These are phyloP conservation scores for Hippopotamus amphibius DNA, from an alignment of 2,113 vertebrate species.

Conservation along the genomic window DNA sequence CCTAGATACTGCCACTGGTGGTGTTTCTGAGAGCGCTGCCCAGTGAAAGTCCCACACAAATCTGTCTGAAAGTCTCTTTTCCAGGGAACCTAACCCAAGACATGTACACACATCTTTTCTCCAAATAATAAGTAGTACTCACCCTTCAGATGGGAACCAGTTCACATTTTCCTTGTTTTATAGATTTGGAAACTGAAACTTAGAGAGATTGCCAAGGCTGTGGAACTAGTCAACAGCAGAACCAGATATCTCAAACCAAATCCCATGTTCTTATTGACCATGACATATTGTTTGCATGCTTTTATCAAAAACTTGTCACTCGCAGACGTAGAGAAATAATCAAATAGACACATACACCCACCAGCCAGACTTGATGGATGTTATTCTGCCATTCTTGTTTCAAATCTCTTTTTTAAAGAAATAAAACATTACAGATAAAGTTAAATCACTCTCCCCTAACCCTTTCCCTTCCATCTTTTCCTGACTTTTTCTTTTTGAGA, in stretches of 20 bases:
- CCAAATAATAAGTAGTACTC: background rate
- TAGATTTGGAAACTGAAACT: slow-evolving; percentile 1
- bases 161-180: slow-evolving; percentile 44
- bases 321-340: background rate
- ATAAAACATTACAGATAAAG: background rate
- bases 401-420: slow-evolving; percentile 12
- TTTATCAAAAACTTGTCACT: background rate
- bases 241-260: background rate
- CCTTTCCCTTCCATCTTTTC: background rate
- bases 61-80: slow-evolving; percentile 18
- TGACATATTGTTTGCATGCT: background rate
- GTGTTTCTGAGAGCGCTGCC: background rate
- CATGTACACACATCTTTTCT: background rate
- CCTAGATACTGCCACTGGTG: background rate
- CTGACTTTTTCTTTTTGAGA: background rate
- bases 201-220: background rate
- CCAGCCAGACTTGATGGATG: background rate
- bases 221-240: background rate
- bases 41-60: background rate
- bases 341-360: background rate
- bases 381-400: slow-evolving; percentile 41
- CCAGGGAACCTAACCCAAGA: background rate
- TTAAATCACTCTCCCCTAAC: background rate
- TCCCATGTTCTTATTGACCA: background rate
- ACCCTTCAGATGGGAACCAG: background rate